Conservation (phyloP, 2,113 vertebrate genomes). For the Ceyx margarethae region DNA sequence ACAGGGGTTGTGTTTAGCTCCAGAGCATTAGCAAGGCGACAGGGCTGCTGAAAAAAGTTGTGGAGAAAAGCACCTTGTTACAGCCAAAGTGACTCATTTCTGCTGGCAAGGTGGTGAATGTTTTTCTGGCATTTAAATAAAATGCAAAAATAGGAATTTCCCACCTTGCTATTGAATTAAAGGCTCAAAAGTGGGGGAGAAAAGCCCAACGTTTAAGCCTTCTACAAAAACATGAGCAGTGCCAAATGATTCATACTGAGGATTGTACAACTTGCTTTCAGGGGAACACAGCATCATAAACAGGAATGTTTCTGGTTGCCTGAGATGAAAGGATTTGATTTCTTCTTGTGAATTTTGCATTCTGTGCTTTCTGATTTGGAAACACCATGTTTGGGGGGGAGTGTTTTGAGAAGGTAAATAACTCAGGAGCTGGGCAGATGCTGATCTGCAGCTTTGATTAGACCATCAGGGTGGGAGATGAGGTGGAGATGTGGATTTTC, state of each 20-base stretch:
- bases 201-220: not conserved
- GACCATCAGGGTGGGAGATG: not conserved
- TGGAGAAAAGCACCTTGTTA: not conserved
- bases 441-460: not conserved
- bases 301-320: not conserved
- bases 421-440: not conserved
- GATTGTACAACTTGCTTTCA: not conserved
- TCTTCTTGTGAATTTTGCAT: not conserved
- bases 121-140: slow-evolving; percentile 38
- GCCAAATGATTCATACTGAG: slow-evolving; percentile 16
- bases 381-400: accelerated
- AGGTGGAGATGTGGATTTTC: not conserved
- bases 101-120: not conserved
- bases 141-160: slow-evolving; percentile 19
- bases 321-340: not conserved
- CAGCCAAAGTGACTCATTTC: slow-evolving; percentile 36
- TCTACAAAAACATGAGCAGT: not conserved
- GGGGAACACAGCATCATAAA: not conserved
- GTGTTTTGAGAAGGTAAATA: not conserved
- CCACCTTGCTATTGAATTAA: not conserved
- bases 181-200: not conserved
- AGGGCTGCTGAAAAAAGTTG: not conserved
- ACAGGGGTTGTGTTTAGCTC: not conserved
- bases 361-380: not conserved
- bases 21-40: not conserved